Evolutionary conservation across 1,140 invertebrate species (phyloP).

Genomic region (Antheraea mylitta): DNA sequence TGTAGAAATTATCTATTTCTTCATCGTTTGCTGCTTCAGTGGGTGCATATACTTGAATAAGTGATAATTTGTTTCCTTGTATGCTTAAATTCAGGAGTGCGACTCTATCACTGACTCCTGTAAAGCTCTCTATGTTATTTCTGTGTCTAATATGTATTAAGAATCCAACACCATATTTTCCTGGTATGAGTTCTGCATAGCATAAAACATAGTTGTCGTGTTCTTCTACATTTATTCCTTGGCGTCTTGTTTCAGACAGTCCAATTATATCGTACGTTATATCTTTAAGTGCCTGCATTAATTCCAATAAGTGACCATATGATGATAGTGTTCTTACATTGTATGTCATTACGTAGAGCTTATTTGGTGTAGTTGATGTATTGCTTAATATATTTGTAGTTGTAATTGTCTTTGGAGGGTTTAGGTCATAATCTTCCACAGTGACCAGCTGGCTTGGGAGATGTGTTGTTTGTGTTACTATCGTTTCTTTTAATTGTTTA

Average conservation of each 20-base stretch:
- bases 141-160: not conserved
- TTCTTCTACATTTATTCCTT: not conserved
- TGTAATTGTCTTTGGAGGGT: conserved; percentile 5
- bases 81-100: conserved; percentile 3
- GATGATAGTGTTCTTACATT: conserved; percentile 5
- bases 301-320: conserved; percentile 2
- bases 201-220: not conserved
- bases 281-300: not conserved
- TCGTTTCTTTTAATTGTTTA: not conserved
- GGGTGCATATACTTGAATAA: conserved; percentile 6
- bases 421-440: conserved; percentile 9
- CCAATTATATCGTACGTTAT: not conserved
- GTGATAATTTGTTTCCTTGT: not conserved
- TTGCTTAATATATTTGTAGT: no score
- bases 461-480: not conserved
- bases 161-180: not conserved
- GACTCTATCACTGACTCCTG: not conserved
- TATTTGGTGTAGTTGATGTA: not conserved
- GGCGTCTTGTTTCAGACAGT: not conserved
- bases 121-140: not conserved
- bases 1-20: conserved; percentile 6
- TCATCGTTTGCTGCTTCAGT: conserved; percentile 3
- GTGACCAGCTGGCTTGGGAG: conserved; percentile 11
- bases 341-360: conserved; percentile 1
- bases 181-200: not conserved